A percentile compares a stretch with the other conserved stretches of the same genome.
Conservation (phyloP, 1,140 invertebrate species). For the Mercenaria mercenaria region DNA sequence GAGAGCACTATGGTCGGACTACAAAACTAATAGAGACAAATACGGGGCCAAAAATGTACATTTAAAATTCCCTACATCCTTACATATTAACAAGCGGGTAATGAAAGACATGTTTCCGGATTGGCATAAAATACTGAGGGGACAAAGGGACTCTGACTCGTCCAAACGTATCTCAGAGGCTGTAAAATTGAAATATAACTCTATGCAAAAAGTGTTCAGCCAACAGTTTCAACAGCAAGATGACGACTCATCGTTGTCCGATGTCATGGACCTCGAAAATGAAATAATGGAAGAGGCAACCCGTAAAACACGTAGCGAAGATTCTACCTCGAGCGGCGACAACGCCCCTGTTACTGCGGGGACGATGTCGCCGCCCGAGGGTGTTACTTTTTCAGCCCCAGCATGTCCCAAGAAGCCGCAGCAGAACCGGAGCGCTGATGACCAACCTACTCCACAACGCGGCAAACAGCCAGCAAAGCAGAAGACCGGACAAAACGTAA, state of each 20-base stretch:
- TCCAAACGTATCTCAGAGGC: neutral
- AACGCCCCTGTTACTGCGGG: neutral
- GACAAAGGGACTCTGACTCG: neutral
- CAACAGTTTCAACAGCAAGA: neutral
- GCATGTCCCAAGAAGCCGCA: neutral
- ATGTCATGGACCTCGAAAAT: neutral
- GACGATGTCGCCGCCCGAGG: neutral
- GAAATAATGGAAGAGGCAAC: neutral
- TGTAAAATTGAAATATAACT: neutral
- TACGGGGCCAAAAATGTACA: neutral
- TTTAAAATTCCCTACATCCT: neutral
- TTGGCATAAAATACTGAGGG: neutral
- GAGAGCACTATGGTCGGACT: neutral
- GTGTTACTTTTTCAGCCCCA: neutral
- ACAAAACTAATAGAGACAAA: neutral
- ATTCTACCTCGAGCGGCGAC: neutral
- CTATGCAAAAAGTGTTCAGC: neutral
- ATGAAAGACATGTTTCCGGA: neutral
- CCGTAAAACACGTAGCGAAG: neutral
- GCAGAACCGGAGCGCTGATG: neutral
- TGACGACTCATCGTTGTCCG: neutral
- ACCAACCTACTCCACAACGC: neutral
- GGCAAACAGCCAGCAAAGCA: neutral
- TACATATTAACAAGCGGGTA: neutral
- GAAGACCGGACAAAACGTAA: neutral